phyloP scores from a whole-genome alignment of 2,888 invertebrate species.

The Agrilus cyanescens region DNA sequence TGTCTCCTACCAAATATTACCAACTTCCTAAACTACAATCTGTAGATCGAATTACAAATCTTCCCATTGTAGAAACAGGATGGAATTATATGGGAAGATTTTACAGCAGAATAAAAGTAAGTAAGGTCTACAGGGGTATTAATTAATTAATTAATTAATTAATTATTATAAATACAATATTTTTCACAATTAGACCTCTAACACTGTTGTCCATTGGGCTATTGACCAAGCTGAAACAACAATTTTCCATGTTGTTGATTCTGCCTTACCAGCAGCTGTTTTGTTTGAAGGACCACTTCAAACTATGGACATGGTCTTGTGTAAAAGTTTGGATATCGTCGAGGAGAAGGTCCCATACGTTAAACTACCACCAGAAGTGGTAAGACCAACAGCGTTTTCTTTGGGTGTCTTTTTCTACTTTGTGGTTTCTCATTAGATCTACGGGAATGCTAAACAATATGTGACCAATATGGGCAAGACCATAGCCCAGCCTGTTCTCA shows the following conservation, averaged over 20 bases:
- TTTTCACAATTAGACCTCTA: constrained; percentile 45
- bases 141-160: not conserved
- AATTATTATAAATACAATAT: too few relatives aligned
- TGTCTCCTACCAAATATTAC: constrained; percentile 18
- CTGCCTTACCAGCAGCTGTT: constrained; percentile 61
- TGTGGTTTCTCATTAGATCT: constrained; percentile 47
- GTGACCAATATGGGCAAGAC: constrained; percentile 43
- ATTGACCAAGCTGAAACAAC: constrained; percentile 64
- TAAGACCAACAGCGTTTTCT: too few relatives aligned
- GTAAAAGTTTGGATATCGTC: constrained; percentile 73
- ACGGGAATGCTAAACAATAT: constrained; percentile 66
- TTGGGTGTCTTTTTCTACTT: not conserved
- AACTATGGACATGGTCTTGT: constrained; percentile 64
- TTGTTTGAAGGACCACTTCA: constrained; percentile 61
- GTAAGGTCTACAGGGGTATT: constrained; percentile 10
- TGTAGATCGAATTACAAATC: constrained; percentile 59
- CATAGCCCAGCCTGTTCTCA: constrained; percentile 56
- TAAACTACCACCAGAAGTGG: constrained; percentile 73
- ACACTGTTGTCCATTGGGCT: constrained; percentile 63
- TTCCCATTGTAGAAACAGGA: constrained; percentile 74
- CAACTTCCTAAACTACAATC: constrained; percentile 52
- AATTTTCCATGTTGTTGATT: constrained; percentile 56
- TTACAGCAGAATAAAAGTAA: constrained; percentile 67
- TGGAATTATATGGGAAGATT: constrained; percentile 61
- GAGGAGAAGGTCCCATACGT: constrained; percentile 74